phyloP scores from a whole-genome alignment of 2,888 invertebrate genomes.

The Linnaemya vulpina region DNA sequence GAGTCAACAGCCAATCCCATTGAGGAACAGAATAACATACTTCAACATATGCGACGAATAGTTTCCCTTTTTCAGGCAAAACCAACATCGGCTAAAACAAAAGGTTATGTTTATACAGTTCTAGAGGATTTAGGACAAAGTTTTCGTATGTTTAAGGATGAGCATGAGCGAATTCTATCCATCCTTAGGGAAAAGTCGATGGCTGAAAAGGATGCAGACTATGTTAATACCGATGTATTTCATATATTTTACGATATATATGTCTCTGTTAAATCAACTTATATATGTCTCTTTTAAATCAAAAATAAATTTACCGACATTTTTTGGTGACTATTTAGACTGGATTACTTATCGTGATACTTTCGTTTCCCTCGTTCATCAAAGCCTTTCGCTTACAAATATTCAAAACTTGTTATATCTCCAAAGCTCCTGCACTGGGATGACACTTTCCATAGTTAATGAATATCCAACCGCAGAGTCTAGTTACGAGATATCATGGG shows the following conservation, averaged over 20 bases:
- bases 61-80: no score
- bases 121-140: conserved; percentile 42
- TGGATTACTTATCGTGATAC: conserved; percentile 39
- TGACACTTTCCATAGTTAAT: conserved; percentile 41
- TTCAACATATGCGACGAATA: conserved; percentile 24
- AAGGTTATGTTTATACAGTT: conserved; percentile 24
- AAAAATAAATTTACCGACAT: conserved; percentile 46
- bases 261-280: conserved; percentile 20
- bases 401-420: conserved; percentile 58
- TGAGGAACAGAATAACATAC: conserved; percentile 21
- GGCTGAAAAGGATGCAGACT: conserved; percentile 29
- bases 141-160: conserved; percentile 46
- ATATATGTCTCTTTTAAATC: no score
- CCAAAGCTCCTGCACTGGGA: conserved; percentile 6
- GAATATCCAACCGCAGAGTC: conserved; percentile 58
- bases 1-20: conserved; percentile 1
- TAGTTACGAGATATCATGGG: conserved; percentile 52
- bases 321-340: conserved; percentile 50
- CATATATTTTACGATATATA: no score
- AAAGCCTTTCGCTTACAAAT: conserved; percentile 27
- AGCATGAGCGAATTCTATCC: conserved; percentile 12
- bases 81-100: no score
- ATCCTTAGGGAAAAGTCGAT: conserved; percentile 8
- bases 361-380: conserved; percentile 2
- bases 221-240: conserved; percentile 38